phyloP scores from a whole-genome alignment of 2,888 invertebrate species.

The Amiota minor region DNA sequence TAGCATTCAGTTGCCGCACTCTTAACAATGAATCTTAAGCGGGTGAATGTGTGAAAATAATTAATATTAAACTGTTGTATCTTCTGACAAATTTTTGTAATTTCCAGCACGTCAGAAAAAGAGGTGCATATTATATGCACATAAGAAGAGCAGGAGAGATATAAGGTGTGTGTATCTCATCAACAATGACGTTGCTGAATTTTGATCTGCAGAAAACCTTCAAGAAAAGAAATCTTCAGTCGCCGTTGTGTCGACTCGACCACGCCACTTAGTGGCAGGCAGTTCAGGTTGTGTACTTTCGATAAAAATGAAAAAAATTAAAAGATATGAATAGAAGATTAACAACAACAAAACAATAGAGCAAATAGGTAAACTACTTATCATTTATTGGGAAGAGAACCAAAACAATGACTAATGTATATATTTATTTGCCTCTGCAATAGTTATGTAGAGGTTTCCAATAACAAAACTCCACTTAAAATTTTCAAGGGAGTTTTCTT shows the following conservation, averaged over 20 bases:
- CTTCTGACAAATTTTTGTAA: no score
- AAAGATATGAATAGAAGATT: no score
- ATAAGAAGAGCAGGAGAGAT: not conserved
- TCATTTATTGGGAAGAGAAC: conserved; percentile 20
- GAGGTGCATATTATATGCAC: no score
- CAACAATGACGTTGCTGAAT: conserved; percentile 13
- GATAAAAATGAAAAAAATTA: no score
- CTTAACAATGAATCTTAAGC: not conserved
- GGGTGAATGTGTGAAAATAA: conserved; percentile 14
- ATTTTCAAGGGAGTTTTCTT: not conserved
- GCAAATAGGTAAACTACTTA: conserved; percentile 17
- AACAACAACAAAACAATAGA: not conserved
- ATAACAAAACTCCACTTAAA: conserved; percentile 1
- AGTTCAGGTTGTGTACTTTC: no score
- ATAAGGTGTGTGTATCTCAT: not conserved
- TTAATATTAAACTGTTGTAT: conserved; percentile 15
- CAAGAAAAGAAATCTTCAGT: conserved; percentile 3
- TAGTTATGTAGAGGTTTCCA: not conserved
- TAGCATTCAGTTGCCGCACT: no score
- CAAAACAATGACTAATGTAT: conserved; percentile 11
- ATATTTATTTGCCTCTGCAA: not conserved
- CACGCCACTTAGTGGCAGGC: no score
- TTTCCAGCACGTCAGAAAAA: no score
- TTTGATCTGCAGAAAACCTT: not conserved
- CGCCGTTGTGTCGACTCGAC: no score